Evolutionary conservation across 2,797 vertebrate species (phyloP).

Genomic region (Carduelis carduelis): DNA sequence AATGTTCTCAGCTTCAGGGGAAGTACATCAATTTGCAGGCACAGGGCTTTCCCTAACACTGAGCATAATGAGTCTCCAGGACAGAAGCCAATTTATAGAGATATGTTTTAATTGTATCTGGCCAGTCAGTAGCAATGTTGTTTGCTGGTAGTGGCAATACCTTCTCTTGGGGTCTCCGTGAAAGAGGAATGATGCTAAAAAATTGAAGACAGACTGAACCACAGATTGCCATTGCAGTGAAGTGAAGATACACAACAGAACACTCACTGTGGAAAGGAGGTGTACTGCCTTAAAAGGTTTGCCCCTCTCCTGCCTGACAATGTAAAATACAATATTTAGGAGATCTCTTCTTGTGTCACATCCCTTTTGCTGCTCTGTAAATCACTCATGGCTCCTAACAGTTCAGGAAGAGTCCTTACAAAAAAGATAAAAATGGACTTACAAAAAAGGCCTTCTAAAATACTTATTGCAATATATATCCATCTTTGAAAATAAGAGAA

Average conservation of each 20-base stretch:
- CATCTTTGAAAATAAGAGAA: not conserved
- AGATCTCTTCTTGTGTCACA: not conserved
- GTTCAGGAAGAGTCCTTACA: not conserved
- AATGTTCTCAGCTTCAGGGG: slow-evolving; percentile 52
- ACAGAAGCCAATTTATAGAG: slow-evolving; percentile 59
- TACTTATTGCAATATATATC: not conserved
- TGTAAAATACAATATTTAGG: not conserved
- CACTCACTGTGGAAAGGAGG: not conserved
- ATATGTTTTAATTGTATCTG: slow-evolving; percentile 43
- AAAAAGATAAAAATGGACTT: not conserved
- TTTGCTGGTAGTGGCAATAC: not conserved
- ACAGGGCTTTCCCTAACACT: slow-evolving; percentile 38
- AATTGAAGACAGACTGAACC: slow-evolving; percentile 51
- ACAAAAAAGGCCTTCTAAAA: not conserved
- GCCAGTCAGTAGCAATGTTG: slow-evolving; percentile 10
- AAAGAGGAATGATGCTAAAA: slow-evolving; percentile 38
- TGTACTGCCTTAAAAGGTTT: not conserved
- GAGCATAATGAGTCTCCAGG: slow-evolving; percentile 39
- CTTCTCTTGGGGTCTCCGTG: slow-evolving; percentile 16
- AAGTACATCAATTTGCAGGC: slow-evolving; percentile 40
- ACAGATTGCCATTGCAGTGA: not conserved
- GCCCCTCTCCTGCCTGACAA: not conserved
- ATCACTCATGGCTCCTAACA: not conserved
- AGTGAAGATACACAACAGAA: not conserved
- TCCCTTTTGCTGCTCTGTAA: not conserved